These are phyloP conservation scores for Cetoscarus ocellatus DNA, from an alignment of 2,797 vertebrate genomes.

Conservation along the genomic window DNA sequence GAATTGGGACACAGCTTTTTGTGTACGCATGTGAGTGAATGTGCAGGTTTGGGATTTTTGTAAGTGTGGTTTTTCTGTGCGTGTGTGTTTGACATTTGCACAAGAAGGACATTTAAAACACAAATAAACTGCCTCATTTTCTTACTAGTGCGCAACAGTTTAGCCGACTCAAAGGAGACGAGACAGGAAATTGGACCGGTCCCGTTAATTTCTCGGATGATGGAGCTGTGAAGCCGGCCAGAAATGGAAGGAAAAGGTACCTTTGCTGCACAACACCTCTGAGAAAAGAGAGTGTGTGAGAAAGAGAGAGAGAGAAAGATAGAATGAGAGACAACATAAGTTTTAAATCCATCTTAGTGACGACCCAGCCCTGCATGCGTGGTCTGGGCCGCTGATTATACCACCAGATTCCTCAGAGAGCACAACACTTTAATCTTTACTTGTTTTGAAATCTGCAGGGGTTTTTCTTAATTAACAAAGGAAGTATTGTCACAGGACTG, in stretches of 20 bases:
- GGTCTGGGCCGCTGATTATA: constrained; percentile 66
- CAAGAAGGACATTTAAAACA: constrained; percentile 65
- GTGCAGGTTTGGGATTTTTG: constrained; percentile 39
- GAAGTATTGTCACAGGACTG: constrained; percentile 58
- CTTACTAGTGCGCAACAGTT: constrained; percentile 98
- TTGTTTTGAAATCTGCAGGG: constrained; percentile 62
- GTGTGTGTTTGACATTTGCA: constrained; percentile 64
- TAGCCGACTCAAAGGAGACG: constrained; percentile 98
- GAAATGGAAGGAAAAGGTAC: constrained; percentile 98
- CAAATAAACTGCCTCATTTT: constrained; percentile 95
- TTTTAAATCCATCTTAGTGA: constrained; percentile 58
- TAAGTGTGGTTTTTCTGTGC: constrained; percentile 32
- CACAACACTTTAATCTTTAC: constrained; percentile 46
- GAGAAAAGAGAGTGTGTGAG: constrained; percentile 67
- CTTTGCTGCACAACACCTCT: constrained; percentile 84
- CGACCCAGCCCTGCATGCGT: constrained; percentile 81
- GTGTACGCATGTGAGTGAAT: constrained; percentile 39
- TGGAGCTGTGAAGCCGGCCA: constrained; percentile 93
- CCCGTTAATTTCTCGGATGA: constrained; percentile 97
- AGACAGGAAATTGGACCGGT: constrained; percentile 97
- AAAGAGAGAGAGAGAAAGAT: constrained; percentile 51
- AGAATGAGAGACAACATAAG: constrained; percentile 61
- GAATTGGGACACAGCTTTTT: not conserved
- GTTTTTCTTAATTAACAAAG: constrained; percentile 44
- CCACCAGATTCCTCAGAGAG: constrained; percentile 52